Evolutionary conservation across 1,140 invertebrate species (phyloP).

Genomic region (Bilobella aurantiaca): DNA sequence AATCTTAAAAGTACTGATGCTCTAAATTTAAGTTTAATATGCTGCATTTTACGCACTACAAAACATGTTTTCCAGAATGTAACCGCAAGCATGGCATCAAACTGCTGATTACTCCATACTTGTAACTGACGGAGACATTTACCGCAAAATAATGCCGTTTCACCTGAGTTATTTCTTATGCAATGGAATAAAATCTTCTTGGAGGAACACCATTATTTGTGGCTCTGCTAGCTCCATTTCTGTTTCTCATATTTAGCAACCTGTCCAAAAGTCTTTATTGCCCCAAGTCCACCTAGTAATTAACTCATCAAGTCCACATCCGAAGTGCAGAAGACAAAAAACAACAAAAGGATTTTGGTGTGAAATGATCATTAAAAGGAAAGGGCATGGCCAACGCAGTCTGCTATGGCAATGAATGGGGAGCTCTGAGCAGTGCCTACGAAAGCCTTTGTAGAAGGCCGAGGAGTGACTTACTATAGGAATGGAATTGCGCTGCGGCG

Average conservation of each 20-base stretch:
- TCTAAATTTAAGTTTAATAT: too few relatives aligned
- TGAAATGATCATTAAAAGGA: constrained; percentile 2
- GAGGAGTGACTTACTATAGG: not conserved
- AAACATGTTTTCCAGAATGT: too few relatives aligned
- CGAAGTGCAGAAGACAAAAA: not conserved
- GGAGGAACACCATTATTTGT: too few relatives aligned
- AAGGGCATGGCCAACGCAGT: not conserved
- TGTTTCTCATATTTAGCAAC: not conserved
- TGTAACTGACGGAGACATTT: too few relatives aligned
- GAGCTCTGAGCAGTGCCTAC: not conserved
- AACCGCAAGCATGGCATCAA: too few relatives aligned
- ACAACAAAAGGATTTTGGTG: constrained; percentile 3
- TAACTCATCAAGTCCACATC: not conserved
- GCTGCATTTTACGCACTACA: too few relatives aligned
- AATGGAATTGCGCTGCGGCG: not conserved
- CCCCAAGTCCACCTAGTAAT: constrained; percentile 8
- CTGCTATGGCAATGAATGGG: not conserved
- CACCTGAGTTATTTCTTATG: too few relatives aligned
- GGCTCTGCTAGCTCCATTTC: not conserved
- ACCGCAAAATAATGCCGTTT: too few relatives aligned
- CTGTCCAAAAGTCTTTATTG: constrained; percentile 3
- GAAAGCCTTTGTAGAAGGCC: too few relatives aligned
- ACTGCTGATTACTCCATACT: too few relatives aligned
- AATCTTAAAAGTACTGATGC: too few relatives aligned
- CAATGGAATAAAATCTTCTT: too few relatives aligned